These are phyloP conservation scores for Argynnis bischoffii DNA, from an alignment of 2,888 invertebrate species.

Conservation along the genomic window DNA sequence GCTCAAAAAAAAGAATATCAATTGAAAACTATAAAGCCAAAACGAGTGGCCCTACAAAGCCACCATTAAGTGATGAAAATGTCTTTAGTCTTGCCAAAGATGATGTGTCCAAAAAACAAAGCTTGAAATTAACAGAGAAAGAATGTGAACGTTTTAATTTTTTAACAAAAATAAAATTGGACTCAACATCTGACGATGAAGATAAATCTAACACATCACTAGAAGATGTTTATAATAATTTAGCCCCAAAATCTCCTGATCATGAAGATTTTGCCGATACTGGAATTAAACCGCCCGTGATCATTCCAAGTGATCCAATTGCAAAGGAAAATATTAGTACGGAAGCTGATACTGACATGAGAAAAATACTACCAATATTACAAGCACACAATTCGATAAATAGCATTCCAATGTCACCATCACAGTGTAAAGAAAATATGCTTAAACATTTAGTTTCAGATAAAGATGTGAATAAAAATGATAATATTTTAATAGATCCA, in stretches of 20 bases:
- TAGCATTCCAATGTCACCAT: background rate
- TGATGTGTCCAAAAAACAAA: slow-evolving; percentile 61
- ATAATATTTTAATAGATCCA: slow-evolving; percentile 50
- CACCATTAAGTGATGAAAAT: slow-evolving; percentile 45
- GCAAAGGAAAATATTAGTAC: slow-evolving; percentile 47
- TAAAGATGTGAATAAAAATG: slow-evolving; percentile 25
- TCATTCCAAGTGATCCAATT: slow-evolving; percentile 70
- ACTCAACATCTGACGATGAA: slow-evolving; percentile 63
- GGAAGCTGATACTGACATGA: slow-evolving; percentile 68
- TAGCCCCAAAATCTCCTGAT: slow-evolving; percentile 73
- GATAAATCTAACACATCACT: slow-evolving; percentile 43
- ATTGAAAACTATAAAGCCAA: slow-evolving; percentile 77
- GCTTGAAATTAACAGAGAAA: slow-evolving; percentile 73
- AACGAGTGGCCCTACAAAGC: slow-evolving; percentile 43
- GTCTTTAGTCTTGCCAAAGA: slow-evolving; percentile 45
- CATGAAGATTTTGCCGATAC: slow-evolving; percentile 51
- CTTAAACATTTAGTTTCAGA: slow-evolving; percentile 16
- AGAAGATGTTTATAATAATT: slow-evolving; percentile 56
- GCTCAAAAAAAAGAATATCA: slow-evolving; percentile 72
- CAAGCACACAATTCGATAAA: slow-evolving; percentile 35
- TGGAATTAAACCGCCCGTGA: slow-evolving; percentile 56
- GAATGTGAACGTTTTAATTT: slow-evolving; percentile 76
- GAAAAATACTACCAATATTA: slow-evolving; percentile 49
- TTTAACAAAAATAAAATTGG: slow-evolving; percentile 54
- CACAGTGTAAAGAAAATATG: slow-evolving; percentile 10